Base-by-base conservation (phyloP, 2,113 vertebrate genomes). In the Callocephalon fimbriatum region DNA sequence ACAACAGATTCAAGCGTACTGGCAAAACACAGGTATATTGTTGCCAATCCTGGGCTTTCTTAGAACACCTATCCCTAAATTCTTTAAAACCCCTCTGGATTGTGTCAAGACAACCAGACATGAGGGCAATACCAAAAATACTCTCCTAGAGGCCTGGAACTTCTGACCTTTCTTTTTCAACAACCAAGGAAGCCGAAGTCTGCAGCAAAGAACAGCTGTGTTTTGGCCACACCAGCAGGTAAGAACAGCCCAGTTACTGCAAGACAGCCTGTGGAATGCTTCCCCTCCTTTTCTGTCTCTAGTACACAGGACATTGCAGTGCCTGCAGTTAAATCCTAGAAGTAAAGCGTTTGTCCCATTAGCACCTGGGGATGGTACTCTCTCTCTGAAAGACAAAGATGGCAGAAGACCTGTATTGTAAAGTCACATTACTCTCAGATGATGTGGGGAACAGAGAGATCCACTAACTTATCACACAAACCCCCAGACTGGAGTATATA, bases 391-490 rank as follows among this genome's bases (percentile, higher is more conserved):
- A 40, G 38, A 63, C 51, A 61, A 63, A 78, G 27, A 45, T 12
- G 19, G 59, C 23, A 76, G 29, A 47, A 80, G 37, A 86, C 2
- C 14, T 35, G 12, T 32, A 48, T 4, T 72, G 19, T 63, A 78
- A 72, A 54, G 20, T 48, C 68, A 35, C 44, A 80, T 76, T 40
- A 80, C 25, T 71, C 22, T 26, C n/a, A 89, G 54, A 72, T 38
- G 9, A 70, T 29, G 22, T 29, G 50, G 19, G 29, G 7, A 75
- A 68, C 61, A 37, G n/a, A 21, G 17, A 67, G 38, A 82, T 42
- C 25, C 29, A 37, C 20, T 67, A 59, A 35, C 0, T 0, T 6
- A 61, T 8, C 1, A 2, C 54, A 79, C 44, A 76, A 65, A 75
- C 25, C 20, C 0, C 0, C 66, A 72, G 71, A 48, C 62, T 21